Evolutionary conservation across 2,113 vertebrate species (phyloP).

Genomic region (Pluvialis apricaria): DNA sequence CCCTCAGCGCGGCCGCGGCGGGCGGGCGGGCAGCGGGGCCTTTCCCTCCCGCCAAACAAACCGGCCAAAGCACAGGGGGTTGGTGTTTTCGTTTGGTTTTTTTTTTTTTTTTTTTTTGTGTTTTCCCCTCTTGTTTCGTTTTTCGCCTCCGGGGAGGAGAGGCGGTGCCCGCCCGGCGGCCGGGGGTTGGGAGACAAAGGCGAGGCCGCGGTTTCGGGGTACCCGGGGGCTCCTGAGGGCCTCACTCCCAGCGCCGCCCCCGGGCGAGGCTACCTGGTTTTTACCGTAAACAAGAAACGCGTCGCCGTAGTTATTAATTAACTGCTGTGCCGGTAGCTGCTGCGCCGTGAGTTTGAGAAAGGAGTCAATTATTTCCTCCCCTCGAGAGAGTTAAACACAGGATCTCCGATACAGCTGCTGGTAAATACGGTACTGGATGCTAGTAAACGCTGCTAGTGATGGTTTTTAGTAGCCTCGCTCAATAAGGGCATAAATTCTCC

Average conservation of each 20-base stretch:
- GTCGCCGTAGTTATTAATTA: not conserved
- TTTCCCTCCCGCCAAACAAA: rapidly evolving
- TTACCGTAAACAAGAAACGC: rapidly evolving
- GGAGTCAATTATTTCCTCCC: not conserved
- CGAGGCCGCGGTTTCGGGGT: rapidly evolving
- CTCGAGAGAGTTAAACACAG: not conserved
- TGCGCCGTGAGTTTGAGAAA: not conserved
- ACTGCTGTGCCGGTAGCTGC: rapidly evolving
- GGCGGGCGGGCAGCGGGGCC: rapidly evolving
- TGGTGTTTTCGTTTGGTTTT: no score
- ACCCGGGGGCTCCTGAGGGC: rapidly evolving
- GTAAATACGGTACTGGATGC: not conserved
- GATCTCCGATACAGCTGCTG: no score
- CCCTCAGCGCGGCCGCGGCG: not conserved
- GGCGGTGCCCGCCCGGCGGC: not conserved
- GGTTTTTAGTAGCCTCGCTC: not conserved
- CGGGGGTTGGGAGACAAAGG: not conserved
- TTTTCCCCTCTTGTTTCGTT: no score
- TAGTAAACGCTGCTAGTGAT: not conserved
- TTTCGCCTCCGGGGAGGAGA: not conserved
- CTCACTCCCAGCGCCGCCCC: not conserved
- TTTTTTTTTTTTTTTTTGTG: no score
- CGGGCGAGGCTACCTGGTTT: no score
- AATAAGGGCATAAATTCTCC: not conserved
- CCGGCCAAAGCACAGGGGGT: rapidly evolving